Evolutionary conservation across 2,113 vertebrate species (phyloP).

Genomic region (Kobus ellipsiprymnus): DNA sequence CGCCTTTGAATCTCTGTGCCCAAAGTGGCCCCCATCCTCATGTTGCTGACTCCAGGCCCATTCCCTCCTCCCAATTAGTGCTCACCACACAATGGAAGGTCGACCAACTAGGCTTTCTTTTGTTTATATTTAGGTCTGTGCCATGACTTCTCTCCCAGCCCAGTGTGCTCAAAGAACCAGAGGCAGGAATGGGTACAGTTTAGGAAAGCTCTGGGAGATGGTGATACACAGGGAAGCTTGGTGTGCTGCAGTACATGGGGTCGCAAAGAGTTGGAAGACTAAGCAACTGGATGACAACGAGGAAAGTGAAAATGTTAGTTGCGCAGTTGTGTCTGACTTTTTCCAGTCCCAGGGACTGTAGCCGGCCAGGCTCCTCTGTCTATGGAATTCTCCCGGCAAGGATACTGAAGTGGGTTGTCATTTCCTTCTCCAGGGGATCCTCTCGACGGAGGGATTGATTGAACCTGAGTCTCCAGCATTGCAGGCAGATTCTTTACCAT

Average conservation of each 20-base stretch:
- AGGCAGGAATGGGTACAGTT: not conserved
- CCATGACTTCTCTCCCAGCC: not conserved
- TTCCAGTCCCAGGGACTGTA: not conserved
- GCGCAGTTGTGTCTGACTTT: not conserved
- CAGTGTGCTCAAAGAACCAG: not conserved
- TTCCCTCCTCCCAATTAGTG: fast-evolving
- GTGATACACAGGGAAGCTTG: not conserved
- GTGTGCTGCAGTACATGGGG: not conserved
- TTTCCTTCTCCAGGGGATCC: not conserved
- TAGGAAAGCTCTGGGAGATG: not conserved
- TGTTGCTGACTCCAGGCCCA: fast-evolving
- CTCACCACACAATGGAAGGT: fast-evolving
- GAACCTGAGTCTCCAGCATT: not conserved
- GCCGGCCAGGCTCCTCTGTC: not conserved
- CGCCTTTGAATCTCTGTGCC: not conserved
- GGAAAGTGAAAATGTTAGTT: not conserved
- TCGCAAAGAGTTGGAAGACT: not conserved
- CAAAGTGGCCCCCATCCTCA: not conserved
- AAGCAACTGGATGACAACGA: fast-evolving
- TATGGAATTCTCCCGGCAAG: not conserved
- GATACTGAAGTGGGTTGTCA: not conserved
- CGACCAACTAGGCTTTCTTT: not conserved
- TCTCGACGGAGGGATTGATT: not conserved
- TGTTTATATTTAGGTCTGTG: not conserved
- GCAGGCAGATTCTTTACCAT: not conserved